A percentile compares a stretch with the other conserved stretches of the same genome.
Evolutionary conservation across 2,888 invertebrate species (phyloP).

Genomic region (Apeira syringaria): DNA sequence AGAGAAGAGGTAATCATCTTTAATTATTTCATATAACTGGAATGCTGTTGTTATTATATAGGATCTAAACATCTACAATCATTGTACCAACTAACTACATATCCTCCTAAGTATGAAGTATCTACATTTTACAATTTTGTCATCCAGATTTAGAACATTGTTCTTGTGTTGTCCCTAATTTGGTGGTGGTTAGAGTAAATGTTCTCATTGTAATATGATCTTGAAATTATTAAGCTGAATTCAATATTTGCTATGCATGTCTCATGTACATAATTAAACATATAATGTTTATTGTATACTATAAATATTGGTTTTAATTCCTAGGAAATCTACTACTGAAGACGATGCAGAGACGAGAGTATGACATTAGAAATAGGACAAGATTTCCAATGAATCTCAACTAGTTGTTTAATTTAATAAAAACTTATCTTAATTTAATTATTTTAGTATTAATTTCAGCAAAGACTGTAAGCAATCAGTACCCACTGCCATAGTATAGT

Average conservation of each 20-base stretch:
- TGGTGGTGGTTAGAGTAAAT: too few species aligned
- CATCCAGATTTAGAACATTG: too few species aligned
- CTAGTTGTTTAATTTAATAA: slow-evolving; percentile 62
- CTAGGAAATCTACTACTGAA: slow-evolving; percentile 84
- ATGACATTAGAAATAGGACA: slow-evolving; percentile 64
- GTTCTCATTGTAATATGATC: background rate
- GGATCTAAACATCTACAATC: too few species aligned
- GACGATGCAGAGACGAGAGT: slow-evolving; percentile 80
- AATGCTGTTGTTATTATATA: too few species aligned
- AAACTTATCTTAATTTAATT: slow-evolving; percentile 35
- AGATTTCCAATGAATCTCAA: slow-evolving; percentile 82
- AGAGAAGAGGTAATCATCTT: slow-evolving; percentile 71
- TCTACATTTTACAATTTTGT: too few species aligned
- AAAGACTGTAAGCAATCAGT: slow-evolving; percentile 75
- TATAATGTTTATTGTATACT: too few species aligned
- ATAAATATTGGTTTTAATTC: slow-evolving; percentile 1
- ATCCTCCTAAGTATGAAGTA: too few species aligned
- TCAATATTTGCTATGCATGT: too few species aligned
- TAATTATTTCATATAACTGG: too few species aligned
- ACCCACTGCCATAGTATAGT: slow-evolving; percentile 77
- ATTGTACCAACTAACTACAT: too few species aligned
- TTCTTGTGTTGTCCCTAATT: too few species aligned
- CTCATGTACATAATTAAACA: too few species aligned
- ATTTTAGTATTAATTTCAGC: slow-evolving; percentile 53
- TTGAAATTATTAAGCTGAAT: background rate